These are phyloP conservation scores for Menura novaehollandiae DNA, from an alignment of 2,113 vertebrate species.

Conservation along the genomic window DNA sequence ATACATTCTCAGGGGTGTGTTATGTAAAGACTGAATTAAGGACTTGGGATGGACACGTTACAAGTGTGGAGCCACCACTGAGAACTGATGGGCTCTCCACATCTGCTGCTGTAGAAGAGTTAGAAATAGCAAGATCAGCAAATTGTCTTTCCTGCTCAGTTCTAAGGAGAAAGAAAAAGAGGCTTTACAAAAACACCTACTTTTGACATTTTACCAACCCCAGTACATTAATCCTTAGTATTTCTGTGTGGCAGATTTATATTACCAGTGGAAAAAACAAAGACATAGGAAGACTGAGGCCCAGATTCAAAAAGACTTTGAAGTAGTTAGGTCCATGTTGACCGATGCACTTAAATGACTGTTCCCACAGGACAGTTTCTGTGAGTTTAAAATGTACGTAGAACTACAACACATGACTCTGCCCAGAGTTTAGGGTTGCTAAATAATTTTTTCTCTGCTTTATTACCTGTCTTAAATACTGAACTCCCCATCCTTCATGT, in stretches of 20 bases:
- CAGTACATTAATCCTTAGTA: background rate
- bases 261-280: background rate
- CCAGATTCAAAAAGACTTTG: background rate
- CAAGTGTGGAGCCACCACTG: background rate
- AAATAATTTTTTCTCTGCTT: background rate
- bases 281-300: background rate
- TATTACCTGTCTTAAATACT: background rate
- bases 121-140: background rate
- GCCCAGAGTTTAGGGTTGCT: background rate
- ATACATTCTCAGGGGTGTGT: background rate
- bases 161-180: background rate
- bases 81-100: background rate
- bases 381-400: background rate
- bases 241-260: background rate
- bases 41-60: background rate
- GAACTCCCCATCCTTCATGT: background rate
- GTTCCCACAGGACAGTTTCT: background rate
- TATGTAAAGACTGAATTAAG: background rate
- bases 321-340: background rate
- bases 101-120: background rate
- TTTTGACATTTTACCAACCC: background rate
- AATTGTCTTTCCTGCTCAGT: background rate
- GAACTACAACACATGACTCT: background rate
- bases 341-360: background rate
- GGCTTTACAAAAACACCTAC: background rate